Percentiles rank a stretch among this genome's conserved stretches.
Conservation (phyloP, 1,140 invertebrate species). For the Archegozetes longisetosus region DNA sequence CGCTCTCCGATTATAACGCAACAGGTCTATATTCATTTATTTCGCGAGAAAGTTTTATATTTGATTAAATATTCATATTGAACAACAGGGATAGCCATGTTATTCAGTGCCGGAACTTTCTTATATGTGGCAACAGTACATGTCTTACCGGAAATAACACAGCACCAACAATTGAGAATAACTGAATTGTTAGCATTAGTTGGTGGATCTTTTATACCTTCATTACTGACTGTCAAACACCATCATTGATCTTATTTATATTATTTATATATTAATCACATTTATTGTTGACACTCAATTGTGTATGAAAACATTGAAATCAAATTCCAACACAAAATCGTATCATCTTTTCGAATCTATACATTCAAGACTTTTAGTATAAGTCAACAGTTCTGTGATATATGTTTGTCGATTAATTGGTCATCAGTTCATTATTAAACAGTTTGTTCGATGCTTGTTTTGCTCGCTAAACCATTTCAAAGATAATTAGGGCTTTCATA, state of each 20-base stretch:
- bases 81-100: constrained; percentile 65
- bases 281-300: no score
- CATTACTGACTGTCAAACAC: constrained; percentile 75
- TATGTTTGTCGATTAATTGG: no score
- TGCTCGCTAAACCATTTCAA: no score
- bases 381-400: no score
- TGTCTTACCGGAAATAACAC: constrained; percentile 73
- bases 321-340: no score
- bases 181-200: constrained; percentile 63
- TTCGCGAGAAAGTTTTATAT: neutral
- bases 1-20: constrained; percentile 64
- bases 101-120: constrained; percentile 97
- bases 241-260: constrained; percentile 47
- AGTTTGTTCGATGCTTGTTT: no score
- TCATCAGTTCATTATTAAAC: no score
- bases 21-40: constrained; percentile 33
- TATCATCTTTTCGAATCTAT: no score
- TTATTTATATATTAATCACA: neutral
- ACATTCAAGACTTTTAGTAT: no score
- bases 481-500: no score
- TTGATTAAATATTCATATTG: constrained; percentile 5
- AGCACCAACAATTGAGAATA: constrained; percentile 15
- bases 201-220: constrained; percentile 63
- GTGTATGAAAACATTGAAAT: no score
- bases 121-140: constrained; percentile 97